phyloP scores from a whole-genome alignment of 2,888 invertebrate genomes.

The Sphecodes monilicornis region DNA sequence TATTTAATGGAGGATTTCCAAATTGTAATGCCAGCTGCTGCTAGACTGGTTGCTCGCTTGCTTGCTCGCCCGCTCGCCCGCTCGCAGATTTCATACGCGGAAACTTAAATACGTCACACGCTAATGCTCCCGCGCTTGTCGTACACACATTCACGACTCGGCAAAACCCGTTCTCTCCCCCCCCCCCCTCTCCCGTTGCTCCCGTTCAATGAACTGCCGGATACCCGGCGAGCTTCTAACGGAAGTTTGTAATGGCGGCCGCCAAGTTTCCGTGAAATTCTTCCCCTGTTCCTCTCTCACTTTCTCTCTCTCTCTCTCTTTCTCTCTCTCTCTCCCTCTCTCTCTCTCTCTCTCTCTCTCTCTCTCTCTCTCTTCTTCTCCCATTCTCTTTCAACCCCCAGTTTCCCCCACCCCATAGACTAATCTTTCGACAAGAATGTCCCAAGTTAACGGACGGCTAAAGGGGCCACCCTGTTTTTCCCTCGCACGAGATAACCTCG shows the following conservation, averaged over 20 bases:
- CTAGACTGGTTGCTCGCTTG: conserved; percentile 20
- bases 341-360: no score
- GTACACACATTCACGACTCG: conserved; percentile 42
- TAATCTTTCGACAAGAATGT: conserved; percentile 12
- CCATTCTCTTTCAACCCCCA: background rate
- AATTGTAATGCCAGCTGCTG: conserved; percentile 72
- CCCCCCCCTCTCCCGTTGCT: background rate
- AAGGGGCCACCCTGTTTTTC: conserved; percentile 11
- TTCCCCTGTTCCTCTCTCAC: background rate
- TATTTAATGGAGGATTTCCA: conserved; percentile 68
- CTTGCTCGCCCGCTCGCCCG: background rate
- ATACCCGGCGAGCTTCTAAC: conserved; percentile 21
- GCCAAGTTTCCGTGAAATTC: conserved; percentile 17
- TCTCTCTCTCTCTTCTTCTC: background rate
- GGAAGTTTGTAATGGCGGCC: conserved; percentile 25
- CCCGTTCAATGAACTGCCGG: conserved; percentile 45
- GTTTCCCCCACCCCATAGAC: background rate
- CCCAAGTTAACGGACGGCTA: background rate
- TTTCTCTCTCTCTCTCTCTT: background rate
- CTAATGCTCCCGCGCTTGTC: conserved; percentile 56
- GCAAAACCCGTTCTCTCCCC: background rate
- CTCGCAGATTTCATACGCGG: conserved; percentile 60
- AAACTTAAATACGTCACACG: conserved; percentile 68
- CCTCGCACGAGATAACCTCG: background rate
- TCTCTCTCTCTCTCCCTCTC: background rate